Percentiles rank a stretch among this genome's conserved stretches.
phyloP scores from a whole-genome alignment of 1,140 invertebrate genomes.

The Camponotus vicinus region DNA sequence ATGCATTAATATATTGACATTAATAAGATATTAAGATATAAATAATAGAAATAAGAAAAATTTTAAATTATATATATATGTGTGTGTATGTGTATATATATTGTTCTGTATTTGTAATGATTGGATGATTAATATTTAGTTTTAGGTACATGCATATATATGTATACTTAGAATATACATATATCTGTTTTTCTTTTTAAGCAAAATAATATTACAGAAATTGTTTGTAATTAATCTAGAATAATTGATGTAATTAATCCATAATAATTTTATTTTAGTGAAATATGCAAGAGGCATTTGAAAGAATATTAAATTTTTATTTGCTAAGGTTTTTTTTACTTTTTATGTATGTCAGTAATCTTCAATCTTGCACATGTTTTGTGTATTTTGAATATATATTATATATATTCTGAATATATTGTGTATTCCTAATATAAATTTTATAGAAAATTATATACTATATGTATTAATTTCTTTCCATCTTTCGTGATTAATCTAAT shows the following conservation, averaged over 20 bases:
- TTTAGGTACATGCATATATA: neutral
- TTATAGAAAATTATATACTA: neutral
- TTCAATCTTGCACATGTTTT: neutral
- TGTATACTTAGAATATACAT: neutral
- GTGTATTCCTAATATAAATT: neutral
- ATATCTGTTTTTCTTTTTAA: neutral
- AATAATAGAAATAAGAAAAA: neutral
- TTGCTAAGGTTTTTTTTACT: neutral
- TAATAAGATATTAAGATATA: neutral
- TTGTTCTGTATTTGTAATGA: neutral
- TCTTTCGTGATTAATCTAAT: too few species aligned
- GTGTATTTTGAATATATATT: neutral
- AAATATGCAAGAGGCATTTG: neutral
- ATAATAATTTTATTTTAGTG: neutral
- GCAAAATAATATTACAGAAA: conserved; percentile 16
- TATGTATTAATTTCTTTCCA: too few species aligned
- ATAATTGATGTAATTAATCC: neutral
- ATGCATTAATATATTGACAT: conserved; percentile 6
- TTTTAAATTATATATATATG: too few species aligned
- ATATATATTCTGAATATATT: too few species aligned
- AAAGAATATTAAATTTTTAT: conserved; percentile 8
- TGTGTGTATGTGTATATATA: neutral
- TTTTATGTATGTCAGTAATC: neutral
- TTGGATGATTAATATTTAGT: neutral
- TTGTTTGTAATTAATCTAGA: neutral